phyloP scores from a whole-genome alignment of 2,797 vertebrate species.

The Eulemur rubriventer region DNA sequence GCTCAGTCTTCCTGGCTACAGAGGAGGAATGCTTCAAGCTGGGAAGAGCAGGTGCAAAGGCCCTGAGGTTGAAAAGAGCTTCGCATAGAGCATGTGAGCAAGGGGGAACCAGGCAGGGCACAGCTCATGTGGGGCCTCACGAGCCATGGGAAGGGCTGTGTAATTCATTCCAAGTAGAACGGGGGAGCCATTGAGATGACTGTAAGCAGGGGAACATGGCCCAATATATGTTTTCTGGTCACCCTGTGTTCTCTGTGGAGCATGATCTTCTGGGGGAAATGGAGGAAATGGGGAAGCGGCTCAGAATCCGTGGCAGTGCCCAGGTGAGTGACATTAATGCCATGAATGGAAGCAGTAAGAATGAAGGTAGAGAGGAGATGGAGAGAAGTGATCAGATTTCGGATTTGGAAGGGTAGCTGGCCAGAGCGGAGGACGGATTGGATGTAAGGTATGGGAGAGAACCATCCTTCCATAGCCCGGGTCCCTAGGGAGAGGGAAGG shows the following conservation, averaged over 20 bases:
- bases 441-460: neutral
- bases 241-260: neutral
- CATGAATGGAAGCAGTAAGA: neutral
- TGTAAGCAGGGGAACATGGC: neutral
- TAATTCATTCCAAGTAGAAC: neutral
- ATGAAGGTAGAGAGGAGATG: neutral
- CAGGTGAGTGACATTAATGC: neutral
- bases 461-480: neutral
- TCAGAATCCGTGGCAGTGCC: neutral
- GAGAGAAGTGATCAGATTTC: neutral
- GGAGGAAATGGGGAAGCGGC: neutral
- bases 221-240: neutral
- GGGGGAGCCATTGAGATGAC: neutral
- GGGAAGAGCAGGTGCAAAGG: neutral
- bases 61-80: neutral
- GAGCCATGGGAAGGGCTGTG: neutral
- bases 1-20: neutral
- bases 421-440: neutral
- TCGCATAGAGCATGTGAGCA: neutral
- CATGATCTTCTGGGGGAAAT: neutral
- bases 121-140: accelerated
- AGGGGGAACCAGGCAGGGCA: neutral
- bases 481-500: neutral
- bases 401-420: neutral
- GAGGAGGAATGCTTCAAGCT: neutral